Base-by-base conservation (phyloP, 1,140 invertebrate species). In the Neodiprion fabricii region DNA sequence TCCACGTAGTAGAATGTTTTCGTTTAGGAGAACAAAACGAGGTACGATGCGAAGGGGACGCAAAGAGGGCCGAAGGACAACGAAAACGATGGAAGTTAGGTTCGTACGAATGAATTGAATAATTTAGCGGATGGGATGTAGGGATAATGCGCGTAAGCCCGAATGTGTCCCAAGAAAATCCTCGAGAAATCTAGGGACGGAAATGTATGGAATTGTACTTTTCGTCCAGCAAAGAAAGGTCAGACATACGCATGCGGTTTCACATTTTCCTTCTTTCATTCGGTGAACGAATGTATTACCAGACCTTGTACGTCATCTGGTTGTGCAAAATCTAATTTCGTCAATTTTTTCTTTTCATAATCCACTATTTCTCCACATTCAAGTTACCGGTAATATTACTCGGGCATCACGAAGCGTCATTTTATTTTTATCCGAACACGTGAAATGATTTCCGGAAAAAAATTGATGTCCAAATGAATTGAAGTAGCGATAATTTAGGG, bases 51-150 rank as follows among this genome's bases (percentile, higher is more conserved):
- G n/a, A 5, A 61, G 11, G 28, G n/a, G 11, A 17, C 53, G 8
- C 53, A 17, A 17, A 61, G 53, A 61, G 53, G 53, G 53, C 9
- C 53, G n/a, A 61, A 61, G 11, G n/a, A 61, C 28, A 40, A 40
- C 53, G 53, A 17, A 40, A 61, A 5, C 11, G 11, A 17, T 17
- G n/a, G 53, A 61, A 61, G 11, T 61, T 40, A 61, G n/a, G n/a
- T 61, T 61, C n/a, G 53, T n/a, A 61, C 53, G 53, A 61, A 61
- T 9, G n/a, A 61, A 61, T 61, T 61, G 53, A 61, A 61, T 61
- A 61, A 61, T 61, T 61, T 61, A 61, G 53, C 53, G n/a, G 53
- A 61, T 14, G 53, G 53, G 53, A 61, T 61, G 53, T 61, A 61
- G 53, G 53, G 53, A 61, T 61, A 61, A 61, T 9, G 53, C 9